phyloP scores from a whole-genome alignment of 2,113 vertebrate genomes.

The Misgurnus anguillicaudatus region DNA sequence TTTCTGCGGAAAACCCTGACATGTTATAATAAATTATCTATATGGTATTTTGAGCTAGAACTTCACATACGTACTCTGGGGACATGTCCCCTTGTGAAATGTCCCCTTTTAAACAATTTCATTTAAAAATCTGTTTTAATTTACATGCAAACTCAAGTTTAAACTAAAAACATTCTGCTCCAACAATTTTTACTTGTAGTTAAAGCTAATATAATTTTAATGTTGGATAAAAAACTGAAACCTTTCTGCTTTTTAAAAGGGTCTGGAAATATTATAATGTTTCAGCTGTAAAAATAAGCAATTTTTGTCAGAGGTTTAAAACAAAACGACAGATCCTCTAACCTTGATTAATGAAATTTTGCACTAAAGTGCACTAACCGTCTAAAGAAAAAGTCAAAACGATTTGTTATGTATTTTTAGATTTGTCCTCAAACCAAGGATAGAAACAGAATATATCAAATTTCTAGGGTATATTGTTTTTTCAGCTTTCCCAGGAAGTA shows the following conservation, averaged over 20 bases:
- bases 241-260: neutral
- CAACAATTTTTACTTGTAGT: neutral
- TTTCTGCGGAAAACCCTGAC: too few species aligned
- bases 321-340: neutral
- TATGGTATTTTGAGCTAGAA: too few species aligned
- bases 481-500: slow-evolving; percentile 68
- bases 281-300: neutral
- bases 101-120: too few species aligned
- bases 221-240: too few species aligned
- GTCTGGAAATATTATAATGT: slow-evolving; percentile 19
- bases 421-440: neutral
- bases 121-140: too few species aligned
- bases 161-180: too few species aligned
- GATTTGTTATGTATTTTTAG: neutral
- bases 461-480: slow-evolving; percentile 36
- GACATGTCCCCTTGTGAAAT: too few species aligned
- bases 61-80: too few species aligned
- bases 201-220: too few species aligned
- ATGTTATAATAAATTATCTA: too few species aligned
- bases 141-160: too few species aligned
- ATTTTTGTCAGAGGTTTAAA: neutral
- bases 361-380: neutral
- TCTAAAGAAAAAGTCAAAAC: neutral
- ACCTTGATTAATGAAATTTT: neutral
- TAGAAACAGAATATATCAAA: neutral